A percentile compares a stretch with the other conserved stretches of the same genome.
phyloP scores from a whole-genome alignment of 1,140 invertebrate genomes.

The Papilio xuthus region DNA sequence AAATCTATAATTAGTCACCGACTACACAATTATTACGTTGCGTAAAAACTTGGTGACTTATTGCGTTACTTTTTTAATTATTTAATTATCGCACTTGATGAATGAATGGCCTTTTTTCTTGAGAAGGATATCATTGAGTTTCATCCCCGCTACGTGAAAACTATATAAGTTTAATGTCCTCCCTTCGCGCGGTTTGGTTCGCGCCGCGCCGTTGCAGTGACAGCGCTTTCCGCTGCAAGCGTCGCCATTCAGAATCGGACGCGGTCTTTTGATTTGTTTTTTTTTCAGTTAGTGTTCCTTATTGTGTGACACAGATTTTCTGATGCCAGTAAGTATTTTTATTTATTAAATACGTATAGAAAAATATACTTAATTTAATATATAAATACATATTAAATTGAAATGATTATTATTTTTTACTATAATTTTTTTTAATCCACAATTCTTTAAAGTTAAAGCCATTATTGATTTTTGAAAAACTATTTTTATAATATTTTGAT shows the following conservation, averaged over 20 bases:
- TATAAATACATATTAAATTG: background rate
- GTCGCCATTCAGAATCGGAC: background rate
- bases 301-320: background rate
- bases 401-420: background rate
- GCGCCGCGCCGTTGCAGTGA: slow-evolving; percentile 37
- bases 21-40: background rate
- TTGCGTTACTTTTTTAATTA: background rate
- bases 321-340: background rate
- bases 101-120: background rate
- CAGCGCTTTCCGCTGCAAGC: slow-evolving; percentile 4
- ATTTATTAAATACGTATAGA: background rate
- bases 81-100: background rate
- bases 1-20: no score
- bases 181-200: slow-evolving; percentile 50
- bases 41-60: background rate
- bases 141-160: slow-evolving; percentile 43
- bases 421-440: background rate
- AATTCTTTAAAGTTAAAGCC: no score
- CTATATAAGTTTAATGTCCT: slow-evolving; percentile 44
- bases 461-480: no score
- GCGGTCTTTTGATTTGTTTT: background rate
- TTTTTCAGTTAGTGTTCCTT: slow-evolving; percentile 5
- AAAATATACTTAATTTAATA: no score
- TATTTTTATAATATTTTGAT: background rate
- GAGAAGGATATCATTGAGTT: slow-evolving; percentile 4